Evolutionary conservation across 2,113 vertebrate species (phyloP).

Genomic region (Hypomesus transpacificus): DNA sequence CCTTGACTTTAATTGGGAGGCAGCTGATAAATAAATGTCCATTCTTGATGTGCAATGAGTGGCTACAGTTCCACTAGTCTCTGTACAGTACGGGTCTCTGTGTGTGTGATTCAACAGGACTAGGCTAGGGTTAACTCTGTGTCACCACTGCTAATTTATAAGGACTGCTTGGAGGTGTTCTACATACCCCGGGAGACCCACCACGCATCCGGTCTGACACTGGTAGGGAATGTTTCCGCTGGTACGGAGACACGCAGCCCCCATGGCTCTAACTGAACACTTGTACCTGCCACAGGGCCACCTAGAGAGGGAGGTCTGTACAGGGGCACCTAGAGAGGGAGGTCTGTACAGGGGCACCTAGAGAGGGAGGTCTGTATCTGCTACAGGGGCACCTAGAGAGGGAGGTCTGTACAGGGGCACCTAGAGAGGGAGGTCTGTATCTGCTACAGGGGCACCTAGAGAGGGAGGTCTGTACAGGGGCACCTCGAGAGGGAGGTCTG

Average conservation of each 20-base stretch:
- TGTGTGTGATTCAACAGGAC: neutral
- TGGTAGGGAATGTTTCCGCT: constrained; percentile 49
- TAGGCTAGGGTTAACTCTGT: constrained; percentile 7
- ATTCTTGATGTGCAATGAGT: neutral
- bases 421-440: constrained; percentile 9
- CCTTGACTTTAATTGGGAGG: too few species aligned
- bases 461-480: constrained; percentile 25
- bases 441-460: constrained; percentile 55
- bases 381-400: constrained; percentile 36
- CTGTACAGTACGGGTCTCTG: neutral
- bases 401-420: neutral
- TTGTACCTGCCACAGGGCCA: constrained; percentile 44
- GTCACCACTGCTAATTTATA: constrained; percentile 37
- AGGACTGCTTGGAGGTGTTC: constrained; percentile 7
- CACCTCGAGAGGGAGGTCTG: too few species aligned
- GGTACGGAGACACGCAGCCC: constrained; percentile 17
- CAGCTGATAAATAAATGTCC: too few species aligned
- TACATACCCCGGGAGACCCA: too few species aligned
- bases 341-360: too few species aligned
- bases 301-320: constrained; percentile 34
- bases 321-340: constrained; percentile 24
- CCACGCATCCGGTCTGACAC: constrained; percentile 9
- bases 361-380: constrained; percentile 25
- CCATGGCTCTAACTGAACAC: constrained; percentile 60
- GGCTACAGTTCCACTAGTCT: neutral